Base-by-base conservation (phyloP, 64 coral and sea anemone species). In the Montipora efflorescens region DNA sequence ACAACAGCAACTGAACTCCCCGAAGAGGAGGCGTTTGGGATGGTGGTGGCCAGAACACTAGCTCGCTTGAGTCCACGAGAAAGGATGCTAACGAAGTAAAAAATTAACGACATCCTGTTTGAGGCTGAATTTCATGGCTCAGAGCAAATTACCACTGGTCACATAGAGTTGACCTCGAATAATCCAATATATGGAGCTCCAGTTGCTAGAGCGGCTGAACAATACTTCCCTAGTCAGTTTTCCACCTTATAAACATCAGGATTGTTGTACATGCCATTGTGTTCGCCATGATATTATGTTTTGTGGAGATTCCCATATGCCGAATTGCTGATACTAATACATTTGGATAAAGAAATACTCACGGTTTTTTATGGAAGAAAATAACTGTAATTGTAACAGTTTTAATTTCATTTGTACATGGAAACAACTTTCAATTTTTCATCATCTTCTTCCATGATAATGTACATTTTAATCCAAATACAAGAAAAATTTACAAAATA, bases 81-180 rank as follows among this genome's bases (percentile, higher is more conserved):
- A 47, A 86, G 59, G 59, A 86, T 49, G 19, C 59, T 86, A 86
- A 86, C 82, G 6, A 69, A 69, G 9, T 49, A 86, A 47, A 69
- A 67, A 48, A 43, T 46, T 3, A 68, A 68, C 82, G 25, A 86
- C 59, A 86, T 86, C 82, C 61, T 86, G 82, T 75, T 76, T 57
- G 87, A 76, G 70, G 71, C 87, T 76, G 87, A 88, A 80, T 47
- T 3, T 76, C 82, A 86, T 68, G 87, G 70, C 87, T 88, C 87
- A 52, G 70, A 75, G 71, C 48, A 88, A 76, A 57, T 13, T 49
- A 57, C 13, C 50, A 64, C 59, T 64, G 59, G 59, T 15, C 59
- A 15, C 59, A 16, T 64, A 64, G 36, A 74, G 68, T 74, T 87
- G 67, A 74, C 5, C 18, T 74, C 84, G 57, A 57, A 74, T 44